Conservation (phyloP, 2,888 invertebrate species). For the Scrobipalpa costella region DNA sequence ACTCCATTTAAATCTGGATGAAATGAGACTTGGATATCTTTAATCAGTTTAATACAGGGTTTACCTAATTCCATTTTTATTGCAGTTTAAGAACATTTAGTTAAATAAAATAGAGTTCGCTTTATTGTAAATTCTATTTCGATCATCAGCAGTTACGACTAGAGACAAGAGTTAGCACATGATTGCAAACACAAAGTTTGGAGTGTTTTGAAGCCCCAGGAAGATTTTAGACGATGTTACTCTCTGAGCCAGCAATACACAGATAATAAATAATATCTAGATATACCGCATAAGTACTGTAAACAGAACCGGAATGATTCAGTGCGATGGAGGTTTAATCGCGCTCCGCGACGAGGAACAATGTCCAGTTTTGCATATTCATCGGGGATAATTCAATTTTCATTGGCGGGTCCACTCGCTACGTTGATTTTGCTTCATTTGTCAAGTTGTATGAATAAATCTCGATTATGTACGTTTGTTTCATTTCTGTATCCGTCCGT, state of each 20-base stretch:
- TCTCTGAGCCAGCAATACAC: not conserved
- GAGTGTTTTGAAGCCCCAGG: too few species aligned
- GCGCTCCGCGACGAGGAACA: slow-evolving; percentile 43
- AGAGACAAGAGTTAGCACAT: too few species aligned
- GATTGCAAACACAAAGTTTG: too few species aligned
- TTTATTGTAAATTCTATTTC: too few species aligned
- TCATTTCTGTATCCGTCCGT: not conserved
- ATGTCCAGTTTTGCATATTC: slow-evolving; percentile 72
- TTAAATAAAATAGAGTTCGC: too few species aligned
- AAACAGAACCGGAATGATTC: slow-evolving; percentile 10
- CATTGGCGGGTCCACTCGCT: slow-evolving; percentile 63
- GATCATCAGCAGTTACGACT: too few species aligned
- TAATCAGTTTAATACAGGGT: too few species aligned
- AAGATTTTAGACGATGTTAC: too few species aligned
- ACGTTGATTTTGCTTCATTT: slow-evolving; percentile 74
- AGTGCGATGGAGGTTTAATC: slow-evolving; percentile 12
- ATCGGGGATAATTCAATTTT: slow-evolving; percentile 72
- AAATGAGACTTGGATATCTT: too few species aligned
- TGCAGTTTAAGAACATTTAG: too few species aligned
- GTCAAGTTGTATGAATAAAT: slow-evolving; percentile 65
- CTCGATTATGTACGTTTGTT: slow-evolving; percentile 18
- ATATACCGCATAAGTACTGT: not conserved
- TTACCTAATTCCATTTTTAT: too few species aligned
- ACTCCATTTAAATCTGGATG: too few species aligned
- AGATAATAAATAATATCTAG: not conserved